phyloP scores from a whole-genome alignment of 2,797 vertebrate genomes.

The Tangara arthus region DNA sequence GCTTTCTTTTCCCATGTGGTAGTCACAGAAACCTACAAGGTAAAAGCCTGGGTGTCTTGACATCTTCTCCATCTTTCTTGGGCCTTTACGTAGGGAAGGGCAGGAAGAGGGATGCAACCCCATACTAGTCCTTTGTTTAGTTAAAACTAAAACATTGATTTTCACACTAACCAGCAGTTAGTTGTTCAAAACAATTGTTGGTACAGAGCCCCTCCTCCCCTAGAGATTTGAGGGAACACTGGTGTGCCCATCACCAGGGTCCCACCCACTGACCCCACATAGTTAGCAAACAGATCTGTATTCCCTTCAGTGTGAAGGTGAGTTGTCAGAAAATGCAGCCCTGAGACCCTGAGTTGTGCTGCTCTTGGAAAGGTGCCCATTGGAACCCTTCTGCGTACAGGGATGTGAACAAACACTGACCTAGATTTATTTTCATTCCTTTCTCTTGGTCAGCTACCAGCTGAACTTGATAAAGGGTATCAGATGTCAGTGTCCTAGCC shows the following conservation, averaged over 20 bases:
- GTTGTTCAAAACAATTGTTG: not conserved
- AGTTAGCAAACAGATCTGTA: not conserved
- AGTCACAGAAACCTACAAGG: slow-evolving; percentile 22
- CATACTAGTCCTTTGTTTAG: not conserved
- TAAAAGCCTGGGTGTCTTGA: not conserved
- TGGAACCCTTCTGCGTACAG: not conserved
- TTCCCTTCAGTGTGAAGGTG: not conserved
- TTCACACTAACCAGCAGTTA: not conserved
- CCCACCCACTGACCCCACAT: not conserved
- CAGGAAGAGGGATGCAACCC: not conserved
- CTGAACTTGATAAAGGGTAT: not conserved
- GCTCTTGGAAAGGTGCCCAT: not conserved
- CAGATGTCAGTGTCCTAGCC: not conserved
- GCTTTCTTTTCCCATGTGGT: not conserved
- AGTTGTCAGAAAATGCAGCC: not conserved
- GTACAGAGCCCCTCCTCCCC: not conserved
- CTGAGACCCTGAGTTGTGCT: not conserved
- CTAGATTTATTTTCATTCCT: not conserved
- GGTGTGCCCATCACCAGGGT: not conserved
- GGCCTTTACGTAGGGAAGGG: not conserved
- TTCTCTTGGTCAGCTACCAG: not conserved
- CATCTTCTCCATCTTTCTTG: not conserved
- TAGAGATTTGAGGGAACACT: not conserved
- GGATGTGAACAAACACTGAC: not conserved
- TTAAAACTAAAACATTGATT: not conserved